A percentile compares a stretch with the other conserved stretches of the same genome.
phyloP scores from a whole-genome alignment of 2,888 invertebrate genomes.

The Drosophila parthenogenetica region DNA sequence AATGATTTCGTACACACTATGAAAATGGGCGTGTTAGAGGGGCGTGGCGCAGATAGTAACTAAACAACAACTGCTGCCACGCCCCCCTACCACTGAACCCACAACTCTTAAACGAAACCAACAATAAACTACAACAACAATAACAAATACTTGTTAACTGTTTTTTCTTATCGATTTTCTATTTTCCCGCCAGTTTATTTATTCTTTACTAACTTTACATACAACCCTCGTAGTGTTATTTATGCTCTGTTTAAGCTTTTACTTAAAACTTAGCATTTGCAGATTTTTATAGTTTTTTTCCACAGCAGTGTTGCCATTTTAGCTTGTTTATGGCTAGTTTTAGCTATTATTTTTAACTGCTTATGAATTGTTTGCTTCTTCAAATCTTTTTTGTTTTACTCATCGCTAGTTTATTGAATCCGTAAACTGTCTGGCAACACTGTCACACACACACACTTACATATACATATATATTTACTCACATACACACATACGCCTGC shows the following conservation, averaged over 20 bases:
- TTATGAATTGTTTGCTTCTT: no score
- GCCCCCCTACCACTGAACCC: background rate
- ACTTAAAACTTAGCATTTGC: slow-evolving; percentile 40
- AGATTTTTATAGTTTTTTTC: slow-evolving; percentile 22
- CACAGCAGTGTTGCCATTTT: background rate
- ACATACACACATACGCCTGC: slow-evolving; percentile 37
- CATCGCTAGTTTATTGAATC: no score
- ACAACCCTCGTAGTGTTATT: slow-evolving; percentile 20
- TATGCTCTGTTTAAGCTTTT: slow-evolving; percentile 21
- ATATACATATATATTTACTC: slow-evolving; percentile 11
- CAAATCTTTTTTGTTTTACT: no score
- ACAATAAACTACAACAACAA: slow-evolving; percentile 36
- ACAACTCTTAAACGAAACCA: slow-evolving; percentile 27
- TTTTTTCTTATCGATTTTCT: slow-evolving; percentile 17
- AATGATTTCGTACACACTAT: slow-evolving; percentile 74
- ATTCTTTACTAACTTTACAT: slow-evolving; percentile 23
- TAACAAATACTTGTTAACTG: slow-evolving; percentile 29
- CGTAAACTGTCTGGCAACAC: background rate
- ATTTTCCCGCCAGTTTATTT: slow-evolving; percentile 1
- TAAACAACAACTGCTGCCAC: slow-evolving; percentile 14
- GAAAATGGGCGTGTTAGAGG: slow-evolving; percentile 20
- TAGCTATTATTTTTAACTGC: background rate
- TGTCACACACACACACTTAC: slow-evolving; percentile 23
- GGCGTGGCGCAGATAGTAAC: slow-evolving; percentile 1
- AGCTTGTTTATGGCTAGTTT: background rate